Percentiles rank a stretch among this genome's conserved stretches.
These are phyloP conservation scores for Zhuqinia jingwanae DNA, from an alignment of 2,888 invertebrate species.

Conservation along the genomic window DNA sequence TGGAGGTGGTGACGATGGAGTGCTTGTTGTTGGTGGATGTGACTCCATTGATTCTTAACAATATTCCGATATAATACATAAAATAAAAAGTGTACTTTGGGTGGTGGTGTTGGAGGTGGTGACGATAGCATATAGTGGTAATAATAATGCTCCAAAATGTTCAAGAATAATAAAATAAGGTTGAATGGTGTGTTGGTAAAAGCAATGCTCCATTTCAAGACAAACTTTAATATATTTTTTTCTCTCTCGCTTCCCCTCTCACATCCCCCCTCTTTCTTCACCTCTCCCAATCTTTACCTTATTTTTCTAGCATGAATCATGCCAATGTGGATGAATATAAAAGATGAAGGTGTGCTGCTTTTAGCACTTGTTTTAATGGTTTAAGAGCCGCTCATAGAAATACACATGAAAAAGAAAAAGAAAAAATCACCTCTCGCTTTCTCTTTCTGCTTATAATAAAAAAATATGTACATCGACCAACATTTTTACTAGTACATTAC, in stretches of 20 bases:
- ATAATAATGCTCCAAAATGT: constrained; percentile 14
- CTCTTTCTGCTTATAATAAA: too few species aligned
- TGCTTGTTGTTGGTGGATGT: too few species aligned
- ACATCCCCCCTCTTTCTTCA: too few species aligned
- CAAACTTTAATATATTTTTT: constrained; percentile 7
- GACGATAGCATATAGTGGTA: too few species aligned
- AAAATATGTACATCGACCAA: constrained; percentile 1
- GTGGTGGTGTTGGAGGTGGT: background rate
- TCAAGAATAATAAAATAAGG: too few species aligned
- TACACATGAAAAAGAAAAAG: background rate
- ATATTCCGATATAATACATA: constrained; percentile 24
- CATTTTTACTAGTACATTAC: too few species aligned
- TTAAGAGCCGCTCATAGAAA: background rate
- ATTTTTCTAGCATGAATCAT: constrained; percentile 10
- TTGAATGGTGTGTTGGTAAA: background rate
- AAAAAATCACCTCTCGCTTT: too few species aligned
- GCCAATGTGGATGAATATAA: constrained; percentile 24
- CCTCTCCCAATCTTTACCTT: too few species aligned
- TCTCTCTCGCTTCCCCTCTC: background rate
- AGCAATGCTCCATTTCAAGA: constrained; percentile 25
- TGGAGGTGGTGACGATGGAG: too few species aligned
- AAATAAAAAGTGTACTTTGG: background rate
- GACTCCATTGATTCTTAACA: constrained; percentile 11
- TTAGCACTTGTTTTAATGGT: background rate
- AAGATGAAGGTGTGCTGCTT: constrained; percentile 11